A percentile compares a stretch with the other conserved stretches of the same genome.
Evolutionary conservation across 2,797 vertebrate genomes (phyloP).

Genomic region (Crax fasciolata): DNA sequence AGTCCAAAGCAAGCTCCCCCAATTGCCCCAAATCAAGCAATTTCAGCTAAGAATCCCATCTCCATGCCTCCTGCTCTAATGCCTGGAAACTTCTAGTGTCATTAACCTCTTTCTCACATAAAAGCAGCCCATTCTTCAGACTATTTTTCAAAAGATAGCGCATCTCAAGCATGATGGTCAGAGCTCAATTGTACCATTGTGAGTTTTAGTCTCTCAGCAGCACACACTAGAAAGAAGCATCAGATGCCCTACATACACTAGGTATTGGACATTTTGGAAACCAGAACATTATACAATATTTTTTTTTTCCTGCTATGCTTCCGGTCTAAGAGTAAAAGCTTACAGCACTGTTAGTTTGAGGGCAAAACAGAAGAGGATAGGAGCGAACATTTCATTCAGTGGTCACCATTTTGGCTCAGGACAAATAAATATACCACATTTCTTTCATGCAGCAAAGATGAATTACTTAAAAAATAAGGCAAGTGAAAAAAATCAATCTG

Average conservation of each 20-base stretch:
- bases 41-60: background rate
- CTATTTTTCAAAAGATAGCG: background rate
- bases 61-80: background rate
- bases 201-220: background rate
- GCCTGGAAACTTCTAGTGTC: background rate
- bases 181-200: background rate
- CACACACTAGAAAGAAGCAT: background rate
- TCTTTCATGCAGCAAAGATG: slow-evolving; percentile 5
- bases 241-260: background rate
- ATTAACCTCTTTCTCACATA: background rate
- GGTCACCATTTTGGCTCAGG: background rate
- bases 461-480: slow-evolving; percentile 18
- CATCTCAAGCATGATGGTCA: background rate
- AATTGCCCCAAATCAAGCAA: background rate
- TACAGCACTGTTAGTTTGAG: background rate
- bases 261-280: background rate
- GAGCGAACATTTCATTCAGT: background rate
- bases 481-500: slow-evolving; percentile 6
- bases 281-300: background rate
- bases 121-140: background rate
- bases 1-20: background rate
- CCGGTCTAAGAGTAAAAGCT: background rate
- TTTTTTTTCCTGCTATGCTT: background rate
- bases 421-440: background rate
- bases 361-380: background rate